Base-by-base conservation (phyloP, 2,888 invertebrate genomes). In the Cryptosula pallasiana region DNA sequence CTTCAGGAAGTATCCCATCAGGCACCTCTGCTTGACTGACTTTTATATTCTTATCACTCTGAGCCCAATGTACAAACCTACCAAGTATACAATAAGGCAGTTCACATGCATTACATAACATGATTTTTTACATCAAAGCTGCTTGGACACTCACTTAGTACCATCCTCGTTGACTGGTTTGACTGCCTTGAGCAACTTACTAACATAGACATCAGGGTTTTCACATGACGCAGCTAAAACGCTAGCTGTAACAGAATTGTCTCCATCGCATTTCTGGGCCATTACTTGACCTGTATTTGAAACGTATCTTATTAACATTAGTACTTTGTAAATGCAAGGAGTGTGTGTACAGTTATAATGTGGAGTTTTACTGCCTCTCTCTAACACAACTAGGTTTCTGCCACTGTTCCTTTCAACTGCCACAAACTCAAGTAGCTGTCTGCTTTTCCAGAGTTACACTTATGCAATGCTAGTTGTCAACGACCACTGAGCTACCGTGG, bases 61-160 rank as follows among this genome's bases (percentile, higher is more conserved):
- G 73, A 0, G 80, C 82, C 83, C 83, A 83, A n/a, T 77, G 73
- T 55, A 83, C 73, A 78, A 79, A 83, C 20, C 82, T 82, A 16
- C 45, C 9, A 45, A 45, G 20, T 45, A 45, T 45, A 45, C 45
- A 45, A 13, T 45, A 20, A 9, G 9, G 20, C 20, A 45, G 45
- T 13, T 9, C 45, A 13, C 9, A 13, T 45, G 45, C 45, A 45
- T 45, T 20, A 9, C 20, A 13, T 45, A 45, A 9, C 9, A 13
- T 9, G 20, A 45, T 13, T 45, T 20, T 45, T 45, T 13, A 45
- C 20, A 57, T 16, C 13, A 57, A 16, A 23, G 5, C 3, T 57
- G 57, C 5, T 16, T 16, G 20, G 20, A 9, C 9, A 45, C 45
- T 13, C 20, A 45, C 45, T 45, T 20, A 20, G 45, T 45, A 13